Conservation (phyloP, 2,797 vertebrate genomes). For the Lithobates pipiens region DNA sequence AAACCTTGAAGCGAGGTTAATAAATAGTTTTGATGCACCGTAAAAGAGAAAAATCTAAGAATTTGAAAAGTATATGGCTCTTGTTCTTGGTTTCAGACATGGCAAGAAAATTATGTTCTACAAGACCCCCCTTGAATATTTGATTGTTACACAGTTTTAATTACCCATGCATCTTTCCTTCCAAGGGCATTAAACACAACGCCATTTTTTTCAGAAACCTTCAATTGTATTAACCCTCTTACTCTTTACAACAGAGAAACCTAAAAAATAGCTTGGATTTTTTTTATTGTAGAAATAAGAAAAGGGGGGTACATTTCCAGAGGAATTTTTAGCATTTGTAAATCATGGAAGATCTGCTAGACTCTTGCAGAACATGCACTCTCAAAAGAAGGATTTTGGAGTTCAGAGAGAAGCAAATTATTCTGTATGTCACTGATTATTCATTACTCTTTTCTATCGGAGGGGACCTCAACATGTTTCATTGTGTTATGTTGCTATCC, state of each 20-base stretch:
- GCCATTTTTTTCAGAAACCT: background rate
- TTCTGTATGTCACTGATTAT: slow-evolving; percentile 39
- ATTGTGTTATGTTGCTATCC: slow-evolving; percentile 62
- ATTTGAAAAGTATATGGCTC: too few species aligned
- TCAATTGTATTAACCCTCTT: background rate
- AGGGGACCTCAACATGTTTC: slow-evolving; percentile 35
- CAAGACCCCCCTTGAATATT: too few species aligned
- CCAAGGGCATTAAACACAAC: slow-evolving; percentile 23
- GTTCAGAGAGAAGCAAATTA: slow-evolving; percentile 20
- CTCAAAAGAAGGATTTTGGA: background rate
- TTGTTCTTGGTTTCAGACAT: too few species aligned
- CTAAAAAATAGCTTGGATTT: slow-evolving; percentile 7
- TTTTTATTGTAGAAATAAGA: slow-evolving; percentile 18
- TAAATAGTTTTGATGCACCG: too few species aligned
- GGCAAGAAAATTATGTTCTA: too few species aligned
- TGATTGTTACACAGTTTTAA: too few species aligned
- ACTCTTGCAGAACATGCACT: background rate
- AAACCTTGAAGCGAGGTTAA: too few species aligned
- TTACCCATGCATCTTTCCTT: background rate
- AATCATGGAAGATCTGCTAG: slow-evolving; percentile 1
- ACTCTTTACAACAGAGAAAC: background rate
- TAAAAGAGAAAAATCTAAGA: too few species aligned
- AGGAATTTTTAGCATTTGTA: slow-evolving; percentile 35
- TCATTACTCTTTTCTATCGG: slow-evolving; percentile 46
- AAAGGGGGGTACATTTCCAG: background rate